Base-by-base conservation (phyloP, 2,113 vertebrate species). In the Thomomys bottae region DNA sequence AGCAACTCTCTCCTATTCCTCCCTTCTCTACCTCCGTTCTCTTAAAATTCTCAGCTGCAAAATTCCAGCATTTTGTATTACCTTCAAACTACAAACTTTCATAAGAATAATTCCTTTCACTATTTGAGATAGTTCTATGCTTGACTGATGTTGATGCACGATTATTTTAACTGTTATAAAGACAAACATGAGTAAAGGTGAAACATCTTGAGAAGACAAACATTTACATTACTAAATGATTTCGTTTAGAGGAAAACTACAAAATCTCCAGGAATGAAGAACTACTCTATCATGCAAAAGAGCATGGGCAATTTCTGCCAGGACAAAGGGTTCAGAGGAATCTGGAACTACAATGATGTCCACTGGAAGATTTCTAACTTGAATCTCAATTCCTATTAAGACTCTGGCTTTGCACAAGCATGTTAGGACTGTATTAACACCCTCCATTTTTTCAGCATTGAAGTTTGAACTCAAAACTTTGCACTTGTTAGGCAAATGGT, bases 401-500 rank as follows among this genome's bases (percentile, higher is more conserved):
- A 28, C 4, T 32, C 7, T 78, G 21, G 15, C 54, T 72, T 88
- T 26, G 38, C 32, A 59, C 32, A 15, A 80, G 72, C 5, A 14
- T 40, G 54, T 32, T 30, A 45, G 3, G 7, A 11, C 15, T 77
- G 14, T 84, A 34, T 30, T 80, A n/a, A 63, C 30, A 88, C 11
- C 45, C 45, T 45, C 23, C 15, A 63, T 3, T 30, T 67, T 67
- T 82, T 82, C 30, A 72, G 82, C 8, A 76, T 9, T 5, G 12
- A 18, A 86, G 42, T 88, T 59, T 68, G 42, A 70, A 36, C 45
- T 88, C 30, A 93, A 64, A 76, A 85, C 30, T 59, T 59, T 45
- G 45, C 45, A 45, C 45, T 45, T 45, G 45, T 11, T 45, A 45
- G 45, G 45, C 45, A 45, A 45, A 11, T 45, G 45, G 6, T 45